Conservation (phyloP, 2,113 vertebrate genomes). For the Syngnathus floridae region DNA sequence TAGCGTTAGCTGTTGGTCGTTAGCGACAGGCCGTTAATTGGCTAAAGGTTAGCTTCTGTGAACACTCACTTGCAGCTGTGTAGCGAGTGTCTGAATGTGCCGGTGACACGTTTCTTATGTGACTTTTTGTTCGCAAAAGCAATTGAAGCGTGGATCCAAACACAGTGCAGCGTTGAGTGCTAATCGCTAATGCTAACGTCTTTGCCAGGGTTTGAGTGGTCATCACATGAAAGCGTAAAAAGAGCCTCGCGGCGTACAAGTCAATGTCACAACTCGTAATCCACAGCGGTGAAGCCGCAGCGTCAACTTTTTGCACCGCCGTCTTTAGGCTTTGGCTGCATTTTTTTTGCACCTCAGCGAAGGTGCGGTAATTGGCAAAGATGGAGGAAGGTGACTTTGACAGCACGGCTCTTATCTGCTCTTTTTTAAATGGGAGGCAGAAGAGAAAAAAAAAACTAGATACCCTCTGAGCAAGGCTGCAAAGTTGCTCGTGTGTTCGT, state of each 20-base stretch:
- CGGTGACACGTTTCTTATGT: no score
- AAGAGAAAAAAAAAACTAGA: conserved; percentile 26
- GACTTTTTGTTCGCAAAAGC: no score
- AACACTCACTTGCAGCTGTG: no score
- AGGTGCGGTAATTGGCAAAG: conserved; percentile 43
- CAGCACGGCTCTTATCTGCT: conserved; percentile 34
- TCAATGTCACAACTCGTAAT: conserved; percentile 34
- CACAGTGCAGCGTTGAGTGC: background rate
- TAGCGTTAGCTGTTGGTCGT: no score
- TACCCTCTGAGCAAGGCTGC: conserved; percentile 28
- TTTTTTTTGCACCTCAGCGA: conserved; percentile 37
- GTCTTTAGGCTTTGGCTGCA: conserved; percentile 8
- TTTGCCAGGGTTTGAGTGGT: conserved; percentile 7
- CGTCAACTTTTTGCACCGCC: conserved; percentile 27
- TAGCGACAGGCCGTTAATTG: no score
- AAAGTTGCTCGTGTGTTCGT: conserved; percentile 19
- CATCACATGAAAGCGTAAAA: conserved; percentile 27
- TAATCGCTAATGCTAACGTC: background rate
- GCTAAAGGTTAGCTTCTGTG: no score
- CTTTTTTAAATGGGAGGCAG: conserved; percentile 12
- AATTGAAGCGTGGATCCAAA: background rate
- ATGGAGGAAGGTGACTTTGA: conserved; percentile 56
- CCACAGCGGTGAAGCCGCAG: background rate
- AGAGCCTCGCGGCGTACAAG: conserved; percentile 26
- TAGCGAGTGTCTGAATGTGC: no score